Evolutionary conservation across 2,113 vertebrate species (phyloP).

Genomic region (Stercorarius parasiticus): DNA sequence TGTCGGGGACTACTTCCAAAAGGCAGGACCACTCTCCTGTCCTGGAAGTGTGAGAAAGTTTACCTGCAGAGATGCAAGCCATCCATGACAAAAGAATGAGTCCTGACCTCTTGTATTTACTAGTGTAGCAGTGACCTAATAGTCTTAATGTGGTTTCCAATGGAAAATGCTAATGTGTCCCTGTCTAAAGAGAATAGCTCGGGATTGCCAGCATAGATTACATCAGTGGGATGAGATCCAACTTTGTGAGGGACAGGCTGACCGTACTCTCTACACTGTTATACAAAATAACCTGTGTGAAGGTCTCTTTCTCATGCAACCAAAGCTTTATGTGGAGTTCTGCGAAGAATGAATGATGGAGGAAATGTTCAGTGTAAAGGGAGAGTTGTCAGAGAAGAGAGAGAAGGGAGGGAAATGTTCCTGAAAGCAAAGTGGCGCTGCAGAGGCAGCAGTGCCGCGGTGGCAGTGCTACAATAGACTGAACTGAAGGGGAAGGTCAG

Average conservation of each 20-base stretch:
- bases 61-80: not conserved
- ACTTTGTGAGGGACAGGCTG: not conserved
- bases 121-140: not conserved
- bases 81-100: not conserved
- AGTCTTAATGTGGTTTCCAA: not conserved
- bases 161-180: not conserved
- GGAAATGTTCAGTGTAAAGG: not conserved
- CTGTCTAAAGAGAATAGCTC: not conserved
- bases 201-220: not conserved
- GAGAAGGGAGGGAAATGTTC: not conserved
- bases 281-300: not conserved
- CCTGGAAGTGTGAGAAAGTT: not conserved
- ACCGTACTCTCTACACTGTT: not conserved
- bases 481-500: not conserved
- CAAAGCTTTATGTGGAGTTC: not conserved
- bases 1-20: not conserved
- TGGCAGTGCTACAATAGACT: not conserved
- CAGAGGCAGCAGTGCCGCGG: not conserved
- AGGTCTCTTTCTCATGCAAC: not conserved
- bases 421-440: not conserved
- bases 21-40: not conserved
- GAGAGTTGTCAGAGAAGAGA: not conserved
- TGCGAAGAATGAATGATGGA: not conserved
- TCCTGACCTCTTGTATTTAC: not conserved
- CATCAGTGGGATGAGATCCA: not conserved